phyloP scores from a whole-genome alignment of 2,113 vertebrate genomes.

The Bujurquina vittata region DNA sequence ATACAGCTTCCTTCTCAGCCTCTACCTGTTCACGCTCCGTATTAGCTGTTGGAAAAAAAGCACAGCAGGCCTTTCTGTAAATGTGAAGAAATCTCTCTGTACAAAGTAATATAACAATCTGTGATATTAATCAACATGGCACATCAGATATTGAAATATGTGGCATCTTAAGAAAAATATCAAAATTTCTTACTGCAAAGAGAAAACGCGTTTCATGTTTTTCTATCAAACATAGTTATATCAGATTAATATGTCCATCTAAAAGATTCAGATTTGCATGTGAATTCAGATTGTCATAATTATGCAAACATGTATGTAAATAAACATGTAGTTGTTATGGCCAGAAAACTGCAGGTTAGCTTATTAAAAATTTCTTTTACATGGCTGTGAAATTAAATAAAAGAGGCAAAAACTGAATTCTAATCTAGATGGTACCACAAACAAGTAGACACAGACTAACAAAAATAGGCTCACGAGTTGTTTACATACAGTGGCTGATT shows the following conservation, averaged over 20 bases:
- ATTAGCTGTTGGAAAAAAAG: constrained; percentile 60
- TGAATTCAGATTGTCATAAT: not conserved
- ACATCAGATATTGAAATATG: not conserved
- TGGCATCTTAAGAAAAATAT: not conserved
- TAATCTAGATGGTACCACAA: too few relatives aligned
- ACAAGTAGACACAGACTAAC: not conserved
- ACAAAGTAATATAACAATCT: not conserved
- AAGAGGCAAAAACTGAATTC: not conserved
- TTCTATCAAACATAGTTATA: not conserved
- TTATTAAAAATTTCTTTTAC: not conserved
- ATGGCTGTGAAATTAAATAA: not conserved
- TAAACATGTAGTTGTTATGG: not conserved
- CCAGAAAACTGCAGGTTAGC: not conserved
- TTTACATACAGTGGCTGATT: not conserved
- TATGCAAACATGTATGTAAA: not conserved
- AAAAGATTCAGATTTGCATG: too few relatives aligned
- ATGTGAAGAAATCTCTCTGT: not conserved
- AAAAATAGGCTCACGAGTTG: not conserved
- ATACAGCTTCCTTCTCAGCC: constrained; percentile 20
- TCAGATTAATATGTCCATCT: not conserved
- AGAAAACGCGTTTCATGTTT: not conserved
- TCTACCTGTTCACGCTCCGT: constrained; percentile 44
- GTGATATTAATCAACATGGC: not conserved
- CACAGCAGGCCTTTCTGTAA: constrained; percentile 34
- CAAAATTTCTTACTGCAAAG: too few relatives aligned